Percentiles rank a stretch among this genome's conserved stretches.
Conservation (phyloP, 2,113 vertebrate genomes). For the Rostratula benghalensis region DNA sequence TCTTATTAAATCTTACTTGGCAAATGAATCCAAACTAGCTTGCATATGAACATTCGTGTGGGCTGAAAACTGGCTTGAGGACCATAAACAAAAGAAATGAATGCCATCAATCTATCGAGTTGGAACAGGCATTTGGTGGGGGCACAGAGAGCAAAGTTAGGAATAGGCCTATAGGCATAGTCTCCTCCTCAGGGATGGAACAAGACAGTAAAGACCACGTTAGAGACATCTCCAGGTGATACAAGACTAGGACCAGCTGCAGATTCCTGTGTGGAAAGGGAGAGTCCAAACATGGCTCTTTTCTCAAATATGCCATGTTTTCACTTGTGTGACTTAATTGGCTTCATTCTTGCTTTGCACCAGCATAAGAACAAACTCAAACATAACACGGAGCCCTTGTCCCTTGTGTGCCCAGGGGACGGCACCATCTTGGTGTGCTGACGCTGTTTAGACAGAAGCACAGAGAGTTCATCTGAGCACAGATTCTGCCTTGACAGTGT, state of each 20-base stretch:
- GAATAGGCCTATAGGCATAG: background rate
- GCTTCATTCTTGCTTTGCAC: background rate
- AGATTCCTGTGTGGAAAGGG: conserved; percentile 37
- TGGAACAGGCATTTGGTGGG: conserved; percentile 39
- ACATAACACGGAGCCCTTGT: background rate
- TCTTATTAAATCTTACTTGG: conserved; percentile 37
- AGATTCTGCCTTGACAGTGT: background rate
- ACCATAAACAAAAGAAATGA: conserved; percentile 56
- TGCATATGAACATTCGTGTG: conserved; percentile 27
- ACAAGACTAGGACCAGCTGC: conserved; percentile 12
- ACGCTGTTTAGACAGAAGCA: background rate
- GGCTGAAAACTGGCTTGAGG: conserved; percentile 61
- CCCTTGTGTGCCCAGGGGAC: background rate
- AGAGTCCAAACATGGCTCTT: conserved; percentile 12
- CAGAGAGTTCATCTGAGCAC: background rate
- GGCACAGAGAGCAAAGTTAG: background rate
- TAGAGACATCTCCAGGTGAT: conserved; percentile 27
- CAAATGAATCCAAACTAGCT: conserved; percentile 6
- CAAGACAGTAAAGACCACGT: background rate
- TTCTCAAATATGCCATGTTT: background rate
- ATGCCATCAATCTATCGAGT: conserved; percentile 63
- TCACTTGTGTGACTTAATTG: conserved; percentile 13
- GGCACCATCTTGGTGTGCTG: background rate
- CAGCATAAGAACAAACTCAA: background rate
- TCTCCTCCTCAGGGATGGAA: conserved; percentile 13